These are phyloP conservation scores for chimpanzee (Pan troglodytes) DNA, from an alignment of 2,113 vertebrate species.

Conservation along the genomic window NHGRI_mPanTro3-v2.1_pri NC_072401.2:121172501-121173000, in stretches of 20 bases:
- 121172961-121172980: conserved; percentile 74
- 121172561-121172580: neutral
- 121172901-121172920: conserved; percentile 88
- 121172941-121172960: conserved; percentile 83
- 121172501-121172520: neutral
- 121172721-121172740: neutral
- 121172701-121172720: neutral
- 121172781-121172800: neutral
- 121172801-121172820: neutral
- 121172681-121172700: neutral
- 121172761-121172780: neutral
- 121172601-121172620: neutral
- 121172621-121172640: neutral
- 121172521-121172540: neutral
- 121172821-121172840: neutral
- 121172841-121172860: conserved; percentile 80
- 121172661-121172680: neutral
- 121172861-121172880: conserved; percentile 75
- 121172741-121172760: neutral
- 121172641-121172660: neutral
- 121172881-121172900: conserved; percentile 92
- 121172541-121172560: neutral
- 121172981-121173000: conserved; percentile 79
- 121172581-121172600: neutral
- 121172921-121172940: conserved; percentile 86